These are phyloP conservation scores for Cryptosula pallasiana DNA, from an alignment of 2,888 invertebrate genomes.

Conservation along the genomic window DNA sequence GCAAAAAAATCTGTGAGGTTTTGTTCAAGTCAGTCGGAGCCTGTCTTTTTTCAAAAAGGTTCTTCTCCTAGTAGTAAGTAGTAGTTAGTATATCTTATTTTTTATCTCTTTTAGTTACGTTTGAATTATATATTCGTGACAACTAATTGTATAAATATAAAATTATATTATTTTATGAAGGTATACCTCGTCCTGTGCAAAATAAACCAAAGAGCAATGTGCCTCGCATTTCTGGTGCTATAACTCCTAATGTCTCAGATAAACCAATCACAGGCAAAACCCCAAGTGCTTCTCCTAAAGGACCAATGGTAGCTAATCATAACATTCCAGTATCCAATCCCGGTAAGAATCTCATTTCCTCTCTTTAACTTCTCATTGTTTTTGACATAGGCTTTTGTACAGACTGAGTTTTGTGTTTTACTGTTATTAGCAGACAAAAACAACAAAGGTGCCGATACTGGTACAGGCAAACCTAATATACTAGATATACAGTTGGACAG, in stretches of 20 bases:
- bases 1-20: constrained; percentile 21
- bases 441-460: neutral
- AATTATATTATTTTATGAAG: no score
- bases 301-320: constrained; percentile 5
- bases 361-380: no score
- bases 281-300: neutral
- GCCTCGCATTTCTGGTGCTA: constrained; percentile 5
- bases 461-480: neutral
- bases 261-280: neutral
- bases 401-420: no score
- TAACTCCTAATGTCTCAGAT: constrained; percentile 8
- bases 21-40: neutral
- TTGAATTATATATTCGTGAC: no score
- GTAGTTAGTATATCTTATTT: neutral
- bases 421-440: no score
- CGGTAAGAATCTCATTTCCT: no score
- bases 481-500: constrained; percentile 34
- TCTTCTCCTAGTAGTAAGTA: constrained; percentile 21
- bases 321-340: neutral
- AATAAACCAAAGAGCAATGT: neutral
- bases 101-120: no score
- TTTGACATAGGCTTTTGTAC: no score
- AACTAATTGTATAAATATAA: no score
- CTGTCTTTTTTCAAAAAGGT: constrained; percentile 22
- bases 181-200: constrained; percentile 11